Conservation (phyloP, 1,140 invertebrate species). For the Trichonephila clavata region DNA sequence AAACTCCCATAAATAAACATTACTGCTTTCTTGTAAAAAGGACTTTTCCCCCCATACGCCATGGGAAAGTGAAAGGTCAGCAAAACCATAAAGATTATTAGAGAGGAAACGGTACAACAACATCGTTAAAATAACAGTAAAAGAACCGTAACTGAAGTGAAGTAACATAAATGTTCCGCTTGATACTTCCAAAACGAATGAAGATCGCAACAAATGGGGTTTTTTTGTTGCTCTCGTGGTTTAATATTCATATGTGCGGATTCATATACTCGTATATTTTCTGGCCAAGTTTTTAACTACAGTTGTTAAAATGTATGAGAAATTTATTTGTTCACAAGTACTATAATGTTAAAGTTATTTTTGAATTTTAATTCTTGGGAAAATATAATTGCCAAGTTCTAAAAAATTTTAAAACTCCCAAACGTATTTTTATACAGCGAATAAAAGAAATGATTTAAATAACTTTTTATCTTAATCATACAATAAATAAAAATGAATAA, state of each 20-base stretch:
- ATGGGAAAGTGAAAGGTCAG: conserved; percentile 12
- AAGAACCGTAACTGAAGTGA: not conserved
- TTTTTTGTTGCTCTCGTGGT: not conserved
- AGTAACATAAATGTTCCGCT: not conserved
- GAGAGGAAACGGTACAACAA: not conserved
- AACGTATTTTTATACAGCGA: too few species aligned
- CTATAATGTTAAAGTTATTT: too few species aligned
- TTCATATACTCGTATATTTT: too few species aligned
- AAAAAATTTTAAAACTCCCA: too few species aligned
- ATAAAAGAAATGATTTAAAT: too few species aligned
- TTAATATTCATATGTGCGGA: not conserved
- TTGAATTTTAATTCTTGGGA: too few species aligned
- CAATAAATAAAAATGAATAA: too few species aligned
- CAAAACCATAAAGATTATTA: not conserved
- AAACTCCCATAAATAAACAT: not conserved
- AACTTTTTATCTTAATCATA: too few species aligned
- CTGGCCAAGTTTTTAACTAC: too few species aligned
- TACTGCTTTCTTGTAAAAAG: not conserved
- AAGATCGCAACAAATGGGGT: not conserved
- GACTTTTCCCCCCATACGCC: not conserved
- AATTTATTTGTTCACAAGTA: too few species aligned
- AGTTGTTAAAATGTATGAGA: too few species aligned
- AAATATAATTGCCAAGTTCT: too few species aligned
- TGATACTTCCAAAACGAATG: not conserved
- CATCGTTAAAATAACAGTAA: not conserved